These are phyloP conservation scores for Ciconia stormi DNA, from an alignment of 2,113 vertebrate genomes.

Conservation along the genomic window DNA sequence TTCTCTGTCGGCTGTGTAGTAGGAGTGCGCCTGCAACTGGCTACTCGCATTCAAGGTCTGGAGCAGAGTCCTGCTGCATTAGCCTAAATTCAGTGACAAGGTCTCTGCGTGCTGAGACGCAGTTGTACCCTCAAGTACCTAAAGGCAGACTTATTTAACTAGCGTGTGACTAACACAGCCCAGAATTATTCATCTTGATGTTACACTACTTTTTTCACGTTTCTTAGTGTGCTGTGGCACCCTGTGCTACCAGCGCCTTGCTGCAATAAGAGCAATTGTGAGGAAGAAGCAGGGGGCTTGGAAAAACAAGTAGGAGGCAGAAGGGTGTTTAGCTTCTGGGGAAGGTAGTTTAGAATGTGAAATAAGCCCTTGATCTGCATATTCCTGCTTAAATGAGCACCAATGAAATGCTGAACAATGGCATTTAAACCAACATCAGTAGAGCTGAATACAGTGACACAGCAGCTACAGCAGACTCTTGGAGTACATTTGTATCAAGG, in stretches of 20 bases:
- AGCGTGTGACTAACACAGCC: not conserved
- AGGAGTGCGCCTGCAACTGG: not conserved
- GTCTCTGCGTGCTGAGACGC: not conserved
- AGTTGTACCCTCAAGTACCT: not conserved
- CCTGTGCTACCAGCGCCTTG: not conserved
- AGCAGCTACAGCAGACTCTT: not conserved
- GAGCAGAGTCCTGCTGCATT: not conserved
- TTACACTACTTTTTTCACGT: not conserved
- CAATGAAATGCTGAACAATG: not conserved
- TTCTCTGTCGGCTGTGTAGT: not conserved
- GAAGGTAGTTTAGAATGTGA: not conserved
- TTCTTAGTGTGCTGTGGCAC: not conserved
- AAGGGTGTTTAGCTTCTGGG: not conserved
- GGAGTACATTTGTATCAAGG: not conserved
- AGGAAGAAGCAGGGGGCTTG: not conserved
- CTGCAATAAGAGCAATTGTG: not conserved
- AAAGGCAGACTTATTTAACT: not conserved
- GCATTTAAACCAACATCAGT: not conserved
- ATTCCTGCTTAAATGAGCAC: not conserved
- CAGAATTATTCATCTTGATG: not conserved
- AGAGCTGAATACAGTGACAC: not conserved
- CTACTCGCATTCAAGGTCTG: rapidly evolving
- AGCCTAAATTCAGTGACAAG: not conserved
- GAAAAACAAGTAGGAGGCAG: not conserved
- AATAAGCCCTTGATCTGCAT: not conserved